Evolutionary conservation across 2,797 vertebrate genomes (phyloP), one percentile per base, ranked within the genome.

Genomic region (Brotogeris chrysoptera): DNA sequence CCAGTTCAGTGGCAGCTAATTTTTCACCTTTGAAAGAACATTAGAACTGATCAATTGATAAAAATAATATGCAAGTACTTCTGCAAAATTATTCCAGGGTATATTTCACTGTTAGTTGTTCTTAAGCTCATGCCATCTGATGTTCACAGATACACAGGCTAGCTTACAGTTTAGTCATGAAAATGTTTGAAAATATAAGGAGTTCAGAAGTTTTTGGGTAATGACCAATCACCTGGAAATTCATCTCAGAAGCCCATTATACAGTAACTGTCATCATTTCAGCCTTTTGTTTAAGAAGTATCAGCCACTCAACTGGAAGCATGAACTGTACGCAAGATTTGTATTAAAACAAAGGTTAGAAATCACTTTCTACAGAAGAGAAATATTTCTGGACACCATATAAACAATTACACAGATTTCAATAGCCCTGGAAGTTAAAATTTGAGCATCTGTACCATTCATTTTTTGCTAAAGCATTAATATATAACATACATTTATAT

Each of bases 201-300:
- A 82, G 79, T 83, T 90, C 76, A 80, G 74, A 90, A 86, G 76
- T 44, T 92, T 96, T 95, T 93, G 63, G 59, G n/a, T 0, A 90
- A 83, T 64, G 59, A 90, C 93, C 85, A 76, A 52, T 95, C 81
- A 83, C 88, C 39, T 88, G 50, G 50, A 93, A 92, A 93, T 92
- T 76, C 41, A 86, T 90, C 85, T 83, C 66, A 84, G 59, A 76
- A 92, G 46, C 46, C 85, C 85, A 81, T 93, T 91, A 81, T 79
- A 90, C 80, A 78, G 70, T 95, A 95, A 91, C 73, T 87, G 76
- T 92, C 87, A 88, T 82, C 50, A 50, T 90, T 88, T 69, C 79
- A 86, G 71, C 20, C 78, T 90, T 93, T 92, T 96, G 78, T 91
- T 96, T 93, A 86, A 87, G 94, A 32, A 81, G n/a, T 88, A 95